Evolutionary conservation across 2,113 vertebrate species (phyloP), one percentile per base, ranked within the genome.

Genomic region (Aplodontia rufa): DNA sequence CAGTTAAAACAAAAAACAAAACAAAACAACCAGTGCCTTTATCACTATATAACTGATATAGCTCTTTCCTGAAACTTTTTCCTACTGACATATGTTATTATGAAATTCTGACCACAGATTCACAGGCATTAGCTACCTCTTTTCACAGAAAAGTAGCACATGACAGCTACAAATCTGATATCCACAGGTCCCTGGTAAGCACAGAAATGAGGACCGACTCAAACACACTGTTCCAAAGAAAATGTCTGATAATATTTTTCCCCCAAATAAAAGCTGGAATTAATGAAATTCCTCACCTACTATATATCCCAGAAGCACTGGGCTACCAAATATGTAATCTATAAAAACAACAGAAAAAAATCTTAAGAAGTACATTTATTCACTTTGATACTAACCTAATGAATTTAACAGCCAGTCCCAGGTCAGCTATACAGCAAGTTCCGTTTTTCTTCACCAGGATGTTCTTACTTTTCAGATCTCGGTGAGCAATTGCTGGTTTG

Each of bases 401-500:
- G 96, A 99, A 99, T 93, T 99, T 99, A 89, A 99, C 99, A 30
- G 99, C 99, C 97, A 99, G 98, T 68, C 99, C 99, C 55, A 99
- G 98, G 97, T 99, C 99, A 28, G 99, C 99, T 93, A 99, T 99
- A 87, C 99, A 99, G 97, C 99, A 99, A 11, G 99, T 99, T 49
- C 99, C 99, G 0, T 99, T 99, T 97, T 99, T 99, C 98, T 99
- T 99, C 97, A 99, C 99, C 98, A 99, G 97, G 96, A 99, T 99
- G 95, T 99, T 99, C 97, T 99, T 99, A 94, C 99, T 99, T 98
- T 99, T 99, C 60, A 99, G 99, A 94, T 99, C 99, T 68, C 99
- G 98, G 97, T 99, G 99, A 87, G 99, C 99, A 75, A 99, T 99
- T 71, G 99, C 99, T 0, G 99, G 99, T 94, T 99, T 99, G 93